Percentiles rank a stretch among this genome's conserved stretches.
These are phyloP conservation scores for Magallana nippona DNA, from an alignment of 2,888 invertebrate genomes.

Conservation along the genomic window DNA sequence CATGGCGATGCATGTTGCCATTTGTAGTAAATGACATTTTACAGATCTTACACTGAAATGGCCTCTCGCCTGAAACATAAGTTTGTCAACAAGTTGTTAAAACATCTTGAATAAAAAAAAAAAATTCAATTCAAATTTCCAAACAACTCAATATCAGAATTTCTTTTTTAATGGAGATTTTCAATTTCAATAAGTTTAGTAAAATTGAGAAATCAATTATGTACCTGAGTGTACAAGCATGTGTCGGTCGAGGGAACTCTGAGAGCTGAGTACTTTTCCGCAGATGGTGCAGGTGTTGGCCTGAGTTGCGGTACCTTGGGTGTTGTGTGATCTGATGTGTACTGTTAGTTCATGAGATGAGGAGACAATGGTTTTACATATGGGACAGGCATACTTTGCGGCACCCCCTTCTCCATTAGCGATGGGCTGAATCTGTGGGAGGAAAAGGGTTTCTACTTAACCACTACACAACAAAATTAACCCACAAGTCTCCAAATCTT, in stretches of 20 bases:
- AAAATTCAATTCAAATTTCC: not conserved
- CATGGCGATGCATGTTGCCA: constrained; percentile 92
- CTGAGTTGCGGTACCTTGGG: constrained; percentile 58
- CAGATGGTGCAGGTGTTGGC: constrained; percentile 85
- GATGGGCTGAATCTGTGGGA: constrained; percentile 75
- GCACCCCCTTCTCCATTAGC: constrained; percentile 67
- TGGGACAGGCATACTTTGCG: constrained; percentile 83
- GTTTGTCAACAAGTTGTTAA: not conserved
- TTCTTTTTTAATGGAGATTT: not conserved
- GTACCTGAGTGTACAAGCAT: constrained; percentile 87
- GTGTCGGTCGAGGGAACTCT: constrained; percentile 89
- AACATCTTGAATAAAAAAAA: not conserved
- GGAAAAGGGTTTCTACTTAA: constrained; percentile 31
- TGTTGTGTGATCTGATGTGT: constrained; percentile 83
- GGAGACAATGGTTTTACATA: constrained; percentile 84
- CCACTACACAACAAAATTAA: constrained; percentile 27
- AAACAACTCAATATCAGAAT: not conserved
- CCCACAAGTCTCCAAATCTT: constrained; percentile 1
- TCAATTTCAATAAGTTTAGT: too few relatives aligned
- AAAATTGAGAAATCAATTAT: constrained; percentile 38
- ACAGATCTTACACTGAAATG: constrained; percentile 89
- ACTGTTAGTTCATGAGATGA: constrained; percentile 86
- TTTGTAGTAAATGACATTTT: constrained; percentile 91
- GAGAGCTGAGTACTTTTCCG: constrained; percentile 87
- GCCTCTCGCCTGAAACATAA: constrained; percentile 84